These are phyloP conservation scores for Numenius arquata DNA, from an alignment of 2,113 vertebrate genomes.

Conservation along the genomic window DNA sequence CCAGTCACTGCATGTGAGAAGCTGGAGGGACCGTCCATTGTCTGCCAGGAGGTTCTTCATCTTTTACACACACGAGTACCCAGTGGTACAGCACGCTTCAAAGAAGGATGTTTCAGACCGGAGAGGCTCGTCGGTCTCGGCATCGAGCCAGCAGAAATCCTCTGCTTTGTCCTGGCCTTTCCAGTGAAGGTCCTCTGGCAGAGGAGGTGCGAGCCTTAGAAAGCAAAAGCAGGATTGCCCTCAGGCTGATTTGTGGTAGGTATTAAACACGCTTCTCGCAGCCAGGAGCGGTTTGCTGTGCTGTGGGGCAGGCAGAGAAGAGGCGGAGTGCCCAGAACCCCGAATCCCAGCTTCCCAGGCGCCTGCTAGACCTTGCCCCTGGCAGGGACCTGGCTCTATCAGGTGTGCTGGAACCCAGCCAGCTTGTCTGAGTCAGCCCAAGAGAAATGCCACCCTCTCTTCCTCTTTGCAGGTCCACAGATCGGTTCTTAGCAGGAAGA, in stretches of 20 bases:
- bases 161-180: background rate
- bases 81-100: background rate
- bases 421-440: background rate
- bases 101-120: background rate
- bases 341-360: background rate
- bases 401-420: background rate
- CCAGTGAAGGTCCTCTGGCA: background rate
- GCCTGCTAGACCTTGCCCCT: background rate
- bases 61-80: background rate
- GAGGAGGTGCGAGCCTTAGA: fast-evolving
- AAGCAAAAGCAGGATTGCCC: background rate
- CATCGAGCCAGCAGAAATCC: background rate
- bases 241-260: background rate
- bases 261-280: fast-evolving
- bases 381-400: background rate
- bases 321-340: background rate
- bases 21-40: background rate
- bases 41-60: background rate
- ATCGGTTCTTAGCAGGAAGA: background rate
- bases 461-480: background rate
- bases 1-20: background rate
- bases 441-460: background rate
- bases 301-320: background rate
- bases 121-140: background rate
- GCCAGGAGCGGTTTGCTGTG: background rate